Conservation (phyloP, 2,113 vertebrate species). For the Lipotes vexillifer region DNA sequence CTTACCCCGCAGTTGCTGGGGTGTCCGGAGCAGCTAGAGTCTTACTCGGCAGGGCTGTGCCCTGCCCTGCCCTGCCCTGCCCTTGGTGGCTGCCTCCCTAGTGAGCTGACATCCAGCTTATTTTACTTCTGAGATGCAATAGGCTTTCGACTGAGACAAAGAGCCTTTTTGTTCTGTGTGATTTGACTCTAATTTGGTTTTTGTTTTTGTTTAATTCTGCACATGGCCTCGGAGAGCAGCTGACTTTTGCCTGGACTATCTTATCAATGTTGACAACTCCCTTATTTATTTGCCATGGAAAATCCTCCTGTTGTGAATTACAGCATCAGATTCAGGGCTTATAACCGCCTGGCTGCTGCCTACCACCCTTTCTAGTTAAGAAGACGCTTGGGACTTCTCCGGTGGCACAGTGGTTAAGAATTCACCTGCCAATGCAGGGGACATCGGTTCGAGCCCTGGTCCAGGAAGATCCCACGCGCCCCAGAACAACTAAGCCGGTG, state of each 20-base stretch:
- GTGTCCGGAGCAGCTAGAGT: rapidly evolving
- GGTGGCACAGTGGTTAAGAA: too few relatives aligned
- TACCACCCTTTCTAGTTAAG: not conserved
- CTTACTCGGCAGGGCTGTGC: not conserved
- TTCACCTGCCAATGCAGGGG: too few relatives aligned
- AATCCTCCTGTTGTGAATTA: not conserved
- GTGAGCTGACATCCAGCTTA: not conserved
- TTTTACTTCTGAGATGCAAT: not conserved
- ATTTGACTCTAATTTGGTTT: not conserved
- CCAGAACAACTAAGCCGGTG: too few relatives aligned
- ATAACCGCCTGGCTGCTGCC: not conserved
- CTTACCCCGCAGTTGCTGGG: rapidly evolving
- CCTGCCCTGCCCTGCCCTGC: not conserved
- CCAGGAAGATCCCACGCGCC: too few relatives aligned
- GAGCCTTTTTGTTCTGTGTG: not conserved
- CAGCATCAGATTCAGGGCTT: not conserved
- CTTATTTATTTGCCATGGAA: not conserved
- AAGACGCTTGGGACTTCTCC: too few relatives aligned
- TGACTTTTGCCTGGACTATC: not conserved
- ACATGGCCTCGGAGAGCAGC: not conserved
- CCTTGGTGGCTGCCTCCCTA: not conserved
- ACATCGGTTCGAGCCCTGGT: too few relatives aligned
- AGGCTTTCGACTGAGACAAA: not conserved
- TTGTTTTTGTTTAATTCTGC: not conserved
- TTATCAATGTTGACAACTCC: not conserved